These are phyloP conservation scores for Temnothorax rugatulus DNA, from an alignment of 2,888 invertebrate genomes.

Conservation along the genomic window DNA sequence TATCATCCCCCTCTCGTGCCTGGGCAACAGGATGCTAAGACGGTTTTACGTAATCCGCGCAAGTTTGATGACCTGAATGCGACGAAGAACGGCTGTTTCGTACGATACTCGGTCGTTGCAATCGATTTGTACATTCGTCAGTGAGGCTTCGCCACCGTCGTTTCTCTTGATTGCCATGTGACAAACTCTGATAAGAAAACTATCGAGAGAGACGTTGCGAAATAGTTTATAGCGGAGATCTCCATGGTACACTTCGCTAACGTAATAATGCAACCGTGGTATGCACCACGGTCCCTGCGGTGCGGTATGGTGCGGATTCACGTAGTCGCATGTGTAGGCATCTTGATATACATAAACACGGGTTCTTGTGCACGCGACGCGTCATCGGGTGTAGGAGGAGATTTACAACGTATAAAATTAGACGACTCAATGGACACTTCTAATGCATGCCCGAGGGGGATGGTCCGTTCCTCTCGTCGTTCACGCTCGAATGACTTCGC, in stretches of 20 bases:
- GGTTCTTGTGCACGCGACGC: slow-evolving; percentile 63
- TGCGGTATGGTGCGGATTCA: slow-evolving; percentile 48
- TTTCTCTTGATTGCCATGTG: slow-evolving; percentile 53
- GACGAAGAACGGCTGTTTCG: slow-evolving; percentile 57
- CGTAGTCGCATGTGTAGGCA: slow-evolving; percentile 64
- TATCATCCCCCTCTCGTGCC: slow-evolving; percentile 62
- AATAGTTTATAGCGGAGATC: slow-evolving; percentile 70
- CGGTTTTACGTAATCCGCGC: slow-evolving; percentile 69
- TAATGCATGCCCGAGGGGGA: slow-evolving; percentile 16
- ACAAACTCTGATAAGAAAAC: slow-evolving; percentile 62
- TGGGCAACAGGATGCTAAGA: slow-evolving; percentile 60
- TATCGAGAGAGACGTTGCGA: slow-evolving; percentile 58
- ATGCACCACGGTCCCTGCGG: not conserved
- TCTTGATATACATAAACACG: slow-evolving; percentile 71
- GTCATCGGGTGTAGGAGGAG: slow-evolving; percentile 74
- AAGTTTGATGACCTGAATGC: slow-evolving; percentile 70
- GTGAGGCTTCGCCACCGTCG: slow-evolving; percentile 59
- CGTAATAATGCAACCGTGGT: slow-evolving; percentile 50
- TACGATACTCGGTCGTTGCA: slow-evolving; percentile 54
- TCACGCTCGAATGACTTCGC: slow-evolving; percentile 33
- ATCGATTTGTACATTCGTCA: slow-evolving; percentile 72
- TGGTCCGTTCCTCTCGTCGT: slow-evolving; percentile 19
- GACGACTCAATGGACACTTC: slow-evolving; percentile 51
- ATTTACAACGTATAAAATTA: slow-evolving; percentile 72
- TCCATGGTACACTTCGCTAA: slow-evolving; percentile 16